These are phyloP conservation scores for Papilio polyxenes DNA, from an alignment of 1,140 invertebrate genomes.

Conservation along the genomic window DNA sequence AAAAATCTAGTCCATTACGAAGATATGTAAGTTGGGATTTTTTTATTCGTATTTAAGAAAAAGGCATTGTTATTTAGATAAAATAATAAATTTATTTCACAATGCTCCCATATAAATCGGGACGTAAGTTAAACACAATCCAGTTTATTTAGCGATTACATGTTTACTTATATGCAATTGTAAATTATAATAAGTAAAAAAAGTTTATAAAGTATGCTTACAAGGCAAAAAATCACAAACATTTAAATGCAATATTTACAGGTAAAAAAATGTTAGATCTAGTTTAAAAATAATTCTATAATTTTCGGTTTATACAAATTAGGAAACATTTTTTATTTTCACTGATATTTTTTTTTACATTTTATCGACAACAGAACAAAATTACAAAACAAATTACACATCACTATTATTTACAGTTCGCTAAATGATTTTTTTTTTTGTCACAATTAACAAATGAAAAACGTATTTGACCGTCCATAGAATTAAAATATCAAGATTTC, in stretches of 20 bases:
- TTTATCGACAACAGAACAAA: slow-evolving; percentile 59
- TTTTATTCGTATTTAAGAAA: slow-evolving; percentile 41
- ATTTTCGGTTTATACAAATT: slow-evolving; percentile 54
- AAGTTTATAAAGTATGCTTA: slow-evolving; percentile 58
- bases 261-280: slow-evolving; percentile 56
- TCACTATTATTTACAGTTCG: slow-evolving; percentile 58
- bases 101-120: slow-evolving; percentile 56
- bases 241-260: slow-evolving; percentile 79
- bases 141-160: slow-evolving; percentile 70
- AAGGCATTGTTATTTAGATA: slow-evolving; percentile 59
- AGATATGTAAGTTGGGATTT: neutral
- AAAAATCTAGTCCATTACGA: neutral
- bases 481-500: slow-evolving; percentile 37
- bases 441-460: slow-evolving; percentile 41
- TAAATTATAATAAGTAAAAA: slow-evolving; percentile 57
- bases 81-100: slow-evolving; percentile 78
- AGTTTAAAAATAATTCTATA: slow-evolving; percentile 44
- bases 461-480: slow-evolving; percentile 29
- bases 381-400: slow-evolving; percentile 49
- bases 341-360: slow-evolving; percentile 45
- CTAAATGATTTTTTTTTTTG: slow-evolving; percentile 45
- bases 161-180: slow-evolving; percentile 62
- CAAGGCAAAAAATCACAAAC: slow-evolving; percentile 67
- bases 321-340: slow-evolving; percentile 52
- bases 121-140: slow-evolving; percentile 71